Percentiles rank a stretch among this genome's conserved stretches.
Evolutionary conservation across 2,888 invertebrate species (phyloP).

Genomic region (Polymixis flavicincta): DNA sequence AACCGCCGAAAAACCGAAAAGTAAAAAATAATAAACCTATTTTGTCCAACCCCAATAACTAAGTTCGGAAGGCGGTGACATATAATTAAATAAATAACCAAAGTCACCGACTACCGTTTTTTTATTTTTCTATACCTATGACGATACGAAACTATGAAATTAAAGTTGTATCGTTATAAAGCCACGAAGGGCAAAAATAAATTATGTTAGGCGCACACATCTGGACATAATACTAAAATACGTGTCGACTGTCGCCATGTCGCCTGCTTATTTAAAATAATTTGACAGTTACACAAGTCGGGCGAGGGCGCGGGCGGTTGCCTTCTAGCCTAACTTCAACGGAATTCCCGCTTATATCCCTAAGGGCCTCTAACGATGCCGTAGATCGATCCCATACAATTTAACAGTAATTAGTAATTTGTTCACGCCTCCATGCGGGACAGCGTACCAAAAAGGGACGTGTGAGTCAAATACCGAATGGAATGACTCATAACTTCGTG

Average conservation of each 20-base stretch:
- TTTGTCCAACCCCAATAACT: too few species aligned
- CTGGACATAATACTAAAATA: neutral
- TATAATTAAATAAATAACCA: too few species aligned
- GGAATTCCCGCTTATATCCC: conserved; percentile 44
- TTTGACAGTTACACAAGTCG: conserved; percentile 39
- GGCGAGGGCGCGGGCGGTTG: neutral
- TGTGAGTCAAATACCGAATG: conserved; percentile 63
- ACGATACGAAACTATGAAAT: neutral
- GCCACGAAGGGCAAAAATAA: neutral
- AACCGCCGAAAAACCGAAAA: too few species aligned
- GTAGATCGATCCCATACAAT: conserved; percentile 59
- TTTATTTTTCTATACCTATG: too few species aligned
- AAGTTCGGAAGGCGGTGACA: too few species aligned
- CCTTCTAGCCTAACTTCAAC: conserved; percentile 11
- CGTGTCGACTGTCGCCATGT: neutral
- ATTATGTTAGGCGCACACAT: neutral
- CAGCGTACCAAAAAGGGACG: conserved; percentile 56
- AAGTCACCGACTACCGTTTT: too few species aligned
- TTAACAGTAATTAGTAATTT: conserved; percentile 59
- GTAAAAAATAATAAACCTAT: too few species aligned
- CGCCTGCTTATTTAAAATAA: conserved; percentile 13
- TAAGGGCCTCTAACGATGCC: conserved; percentile 52
- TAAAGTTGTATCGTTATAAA: neutral
- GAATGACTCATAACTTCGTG: conserved; percentile 57
- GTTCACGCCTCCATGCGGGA: conserved; percentile 61